These are phyloP conservation scores for Tenthredo mesomela DNA, from an alignment of 2,888 invertebrate genomes.

Conservation along the genomic window DNA sequence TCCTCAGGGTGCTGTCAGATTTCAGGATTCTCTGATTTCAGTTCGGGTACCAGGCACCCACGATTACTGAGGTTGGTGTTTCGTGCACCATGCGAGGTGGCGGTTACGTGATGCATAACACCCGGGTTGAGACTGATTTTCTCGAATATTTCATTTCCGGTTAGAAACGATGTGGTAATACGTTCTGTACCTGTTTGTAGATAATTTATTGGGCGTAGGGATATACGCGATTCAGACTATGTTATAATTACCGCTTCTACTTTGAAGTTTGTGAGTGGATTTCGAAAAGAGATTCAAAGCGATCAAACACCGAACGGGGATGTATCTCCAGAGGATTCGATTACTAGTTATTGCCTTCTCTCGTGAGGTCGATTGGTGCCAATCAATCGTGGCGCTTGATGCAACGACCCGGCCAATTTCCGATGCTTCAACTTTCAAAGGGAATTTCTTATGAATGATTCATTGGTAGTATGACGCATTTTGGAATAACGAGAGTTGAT, in stretches of 20 bases:
- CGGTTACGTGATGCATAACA: not conserved
- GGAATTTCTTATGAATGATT: not conserved
- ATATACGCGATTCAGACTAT: not conserved
- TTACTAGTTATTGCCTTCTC: not conserved
- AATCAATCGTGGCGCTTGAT: not conserved
- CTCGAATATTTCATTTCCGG: not conserved
- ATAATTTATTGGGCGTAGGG: not conserved
- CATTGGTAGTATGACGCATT: not conserved
- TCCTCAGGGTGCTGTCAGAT: not conserved
- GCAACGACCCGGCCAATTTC: not conserved
- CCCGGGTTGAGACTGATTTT: not conserved
- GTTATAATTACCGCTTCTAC: not conserved
- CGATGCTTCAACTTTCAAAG: not conserved
- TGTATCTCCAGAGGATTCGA: not conserved
- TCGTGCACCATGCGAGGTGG: slow-evolving; percentile 9
- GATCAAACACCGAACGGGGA: not conserved
- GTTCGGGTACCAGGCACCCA: slow-evolving; percentile 14
- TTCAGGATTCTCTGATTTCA: slow-evolving; percentile 15
- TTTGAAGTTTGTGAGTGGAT: not conserved
- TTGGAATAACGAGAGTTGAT: too few species aligned
- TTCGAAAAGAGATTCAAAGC: not conserved
- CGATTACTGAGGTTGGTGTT: not conserved
- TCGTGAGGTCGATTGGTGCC: not conserved
- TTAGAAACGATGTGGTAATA: not conserved
- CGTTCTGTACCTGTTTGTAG: not conserved